Conservation (phyloP, 2,113 vertebrate genomes). For the Anoura caudifer region DNA sequence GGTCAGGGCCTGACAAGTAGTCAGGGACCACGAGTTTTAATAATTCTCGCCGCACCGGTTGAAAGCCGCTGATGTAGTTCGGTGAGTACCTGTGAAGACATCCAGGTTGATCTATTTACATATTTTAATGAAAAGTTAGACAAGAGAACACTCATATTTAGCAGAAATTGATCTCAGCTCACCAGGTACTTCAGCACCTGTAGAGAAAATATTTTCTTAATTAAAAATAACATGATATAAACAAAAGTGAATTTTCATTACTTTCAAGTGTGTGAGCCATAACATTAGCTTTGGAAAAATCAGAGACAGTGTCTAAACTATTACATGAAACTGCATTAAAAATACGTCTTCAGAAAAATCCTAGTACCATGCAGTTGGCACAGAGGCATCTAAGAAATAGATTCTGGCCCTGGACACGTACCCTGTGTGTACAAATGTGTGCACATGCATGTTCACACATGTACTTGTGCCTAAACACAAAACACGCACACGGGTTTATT, state of each 20-base stretch:
- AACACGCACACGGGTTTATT: no score
- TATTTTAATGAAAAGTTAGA: neutral
- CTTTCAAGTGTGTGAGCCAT: neutral
- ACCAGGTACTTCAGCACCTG: rapidly evolving
- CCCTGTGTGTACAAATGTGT: neutral
- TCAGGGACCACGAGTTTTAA: no score
- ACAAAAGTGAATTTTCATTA: neutral
- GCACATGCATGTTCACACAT: no score
- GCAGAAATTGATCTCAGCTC: neutral
- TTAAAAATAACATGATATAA: neutral
- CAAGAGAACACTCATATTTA: neutral
- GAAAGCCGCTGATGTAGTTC: no score
- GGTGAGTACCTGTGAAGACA: no score
- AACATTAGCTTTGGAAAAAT: neutral
- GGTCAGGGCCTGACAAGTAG: no score
- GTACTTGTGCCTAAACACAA: rapidly evolving
- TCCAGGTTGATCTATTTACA: rapidly evolving
- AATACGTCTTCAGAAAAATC: neutral
- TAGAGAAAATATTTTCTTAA: neutral
- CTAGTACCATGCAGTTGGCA: rapidly evolving
- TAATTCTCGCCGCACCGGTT: no score
- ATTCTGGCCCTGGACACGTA: rapidly evolving
- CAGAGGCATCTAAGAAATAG: neutral
- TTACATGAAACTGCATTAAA: neutral
- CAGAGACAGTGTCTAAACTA: neutral